Percentiles rank a stretch among this genome's conserved stretches.
These are phyloP conservation scores for Xiphydria camelus DNA, from an alignment of 2,888 invertebrate genomes.

Conservation along the genomic window DNA sequence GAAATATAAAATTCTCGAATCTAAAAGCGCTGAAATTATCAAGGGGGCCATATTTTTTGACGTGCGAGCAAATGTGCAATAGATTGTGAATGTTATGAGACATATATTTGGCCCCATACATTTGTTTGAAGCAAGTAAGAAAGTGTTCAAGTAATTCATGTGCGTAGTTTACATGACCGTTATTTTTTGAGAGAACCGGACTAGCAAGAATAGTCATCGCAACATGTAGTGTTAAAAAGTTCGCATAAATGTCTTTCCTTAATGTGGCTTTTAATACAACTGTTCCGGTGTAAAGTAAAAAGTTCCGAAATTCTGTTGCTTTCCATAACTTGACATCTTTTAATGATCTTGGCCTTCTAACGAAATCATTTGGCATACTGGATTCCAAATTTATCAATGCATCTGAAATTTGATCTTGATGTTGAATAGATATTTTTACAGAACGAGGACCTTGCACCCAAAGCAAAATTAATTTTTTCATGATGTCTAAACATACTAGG, in stretches of 20 bases:
- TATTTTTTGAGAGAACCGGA: background rate
- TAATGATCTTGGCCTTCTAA: constrained; percentile 20
- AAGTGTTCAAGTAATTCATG: constrained; percentile 21
- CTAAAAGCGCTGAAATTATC: constrained; percentile 39
- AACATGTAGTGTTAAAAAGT: constrained; percentile 26
- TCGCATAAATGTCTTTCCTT: constrained; percentile 11
- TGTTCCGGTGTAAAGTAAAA: constrained; percentile 28
- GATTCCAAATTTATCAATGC: too few relatives aligned
- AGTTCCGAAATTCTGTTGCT: constrained; percentile 25
- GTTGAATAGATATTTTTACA: too few relatives aligned
- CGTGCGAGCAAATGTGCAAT: constrained; percentile 38
- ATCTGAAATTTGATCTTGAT: too few relatives aligned
- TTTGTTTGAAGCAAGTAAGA: constrained; percentile 26
- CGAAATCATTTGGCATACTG: too few relatives aligned
- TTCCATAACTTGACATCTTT: constrained; percentile 19
- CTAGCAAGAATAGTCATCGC: constrained; percentile 26
- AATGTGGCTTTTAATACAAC: constrained; percentile 21
- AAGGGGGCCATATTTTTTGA: constrained; percentile 29
- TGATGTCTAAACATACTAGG: constrained; percentile 21
- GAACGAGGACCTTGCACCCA: constrained; percentile 15
- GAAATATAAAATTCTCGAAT: constrained; percentile 39
- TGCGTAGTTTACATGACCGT: constrained; percentile 2
- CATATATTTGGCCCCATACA: constrained; percentile 34
- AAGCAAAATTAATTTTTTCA: constrained; percentile 17
- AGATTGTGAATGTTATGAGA: constrained; percentile 42